Evolutionary conservation across 2,888 invertebrate species (phyloP), one percentile per base, ranked within the genome.

Genomic region (Heliconius ismenius): DNA sequence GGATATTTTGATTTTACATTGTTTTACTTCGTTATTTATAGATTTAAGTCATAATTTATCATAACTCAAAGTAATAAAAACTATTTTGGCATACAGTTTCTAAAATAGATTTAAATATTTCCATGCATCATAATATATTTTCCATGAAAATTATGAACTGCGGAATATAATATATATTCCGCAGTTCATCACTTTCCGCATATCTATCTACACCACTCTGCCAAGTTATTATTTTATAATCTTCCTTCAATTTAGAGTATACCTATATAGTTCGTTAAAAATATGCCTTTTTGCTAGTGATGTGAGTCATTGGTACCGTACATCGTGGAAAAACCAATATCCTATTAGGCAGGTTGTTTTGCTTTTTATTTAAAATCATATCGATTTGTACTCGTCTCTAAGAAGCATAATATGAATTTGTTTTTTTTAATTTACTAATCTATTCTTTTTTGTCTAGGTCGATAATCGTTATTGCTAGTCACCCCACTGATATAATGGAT

Each of bases 31-130:
- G n/a, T 58, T 58, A 58, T 70, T 70, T 58, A 70, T 70, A 70
- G 58, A n/a, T 70, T 15, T 70, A 36, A 72, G 60, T 72, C 77
- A 74, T 74, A 74, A 28, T 74, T 74, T 74, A 74, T 43, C 74
- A 70, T 70, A 49, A 69, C 49, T 73, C 73, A 36, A 68, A 54
- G 68, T 68, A 63, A 43, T 77, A 72, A 74, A 75, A 65, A 43
- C 65, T 78, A 76, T 74, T 76, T 78, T 60, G 49, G 76, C 72
- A 74, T 67, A 78, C 70, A n/a, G 65, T 43, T 58, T 77, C 24
- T 60, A 77, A 77, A 77, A 77, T 69, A 77, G 64, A 77, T 67
- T 72, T 70, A 60, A 72, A 60, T 74, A 77, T 70, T 77, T 64
- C 77, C 74, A 63, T 63, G 73, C 70, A 58, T 76, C 43, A 67